Evolutionary conservation across 2,888 invertebrate species (phyloP), one percentile per base, ranked within the genome.

Genomic region (Pandemis cinnamomeana): DNA sequence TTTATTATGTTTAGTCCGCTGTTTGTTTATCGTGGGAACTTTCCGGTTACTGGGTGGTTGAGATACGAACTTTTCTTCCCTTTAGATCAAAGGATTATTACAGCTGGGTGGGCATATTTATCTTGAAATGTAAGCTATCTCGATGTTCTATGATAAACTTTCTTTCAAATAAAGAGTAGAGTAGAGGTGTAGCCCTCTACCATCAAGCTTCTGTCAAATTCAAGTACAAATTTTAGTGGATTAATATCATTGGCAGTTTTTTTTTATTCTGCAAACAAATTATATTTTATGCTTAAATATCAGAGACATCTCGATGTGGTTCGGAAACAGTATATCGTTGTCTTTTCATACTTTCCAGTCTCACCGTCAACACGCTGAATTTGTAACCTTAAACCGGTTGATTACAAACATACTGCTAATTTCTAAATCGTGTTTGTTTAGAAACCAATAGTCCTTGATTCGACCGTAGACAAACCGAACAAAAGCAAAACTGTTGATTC

Each of bases 401-500:
- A 36, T 36, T 36, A 36, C 2, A 36, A 36, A 36, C 27, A 36
- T 36, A 0, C 20, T 20, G 20, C 10, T 8, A 46, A 46, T 10
- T 48, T 48, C 8, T 13, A 11, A n/a, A 51, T 51, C n/a, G 6
- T 13, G n/a, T 51, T 5, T 51, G 51, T n/a, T n/a, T n/a, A 20
- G 20, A 5, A 11, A 27, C 1, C 44, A 62, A 44, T 62, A 36
- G 8, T 13, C 5, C 15, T 6, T 15, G 8, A 55, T 55, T 15
- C 7, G 2, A 53, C 27, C 13, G 36, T 48, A 20, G 7, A 27
- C 13, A 64, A 48, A 53, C 41, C 36, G 4, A 53, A 53, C 10
- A 5, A 46, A 61, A 70, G 15, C 61, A 61, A 36, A 48, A 51
- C 46, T 27, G 67, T 67, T 58, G 69, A 60, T 51, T 53, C 53